A percentile compares a stretch with the other conserved stretches of the same genome.
Conservation (phyloP, 35 echinoderm and acorn worm species). For the Lytechinus pictus region DNA sequence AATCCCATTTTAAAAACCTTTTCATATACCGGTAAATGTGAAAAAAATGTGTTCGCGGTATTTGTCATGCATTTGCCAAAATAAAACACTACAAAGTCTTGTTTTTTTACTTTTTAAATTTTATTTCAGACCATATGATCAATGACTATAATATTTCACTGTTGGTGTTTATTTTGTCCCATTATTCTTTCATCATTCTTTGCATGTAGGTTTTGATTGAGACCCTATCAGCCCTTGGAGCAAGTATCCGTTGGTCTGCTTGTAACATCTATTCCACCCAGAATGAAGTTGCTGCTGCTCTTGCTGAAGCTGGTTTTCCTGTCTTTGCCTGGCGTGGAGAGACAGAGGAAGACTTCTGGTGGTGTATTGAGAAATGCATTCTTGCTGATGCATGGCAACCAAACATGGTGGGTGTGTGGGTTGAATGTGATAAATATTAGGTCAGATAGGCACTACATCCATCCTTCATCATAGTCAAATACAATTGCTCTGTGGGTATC, state of each 20-base stretch:
- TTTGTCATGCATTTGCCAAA: no score
- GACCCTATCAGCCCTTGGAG: constrained; percentile 80
- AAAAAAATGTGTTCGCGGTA: no score
- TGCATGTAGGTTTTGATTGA: constrained; percentile 88
- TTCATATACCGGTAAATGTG: no score
- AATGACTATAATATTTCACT: no score
- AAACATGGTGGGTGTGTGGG: constrained; percentile 84
- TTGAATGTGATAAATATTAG: neutral
- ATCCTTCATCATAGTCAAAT: neutral
- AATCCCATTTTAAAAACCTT: no score
- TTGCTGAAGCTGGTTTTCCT: constrained; percentile 90
- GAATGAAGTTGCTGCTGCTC: constrained; percentile 95
- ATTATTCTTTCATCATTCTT: constrained; percentile 37
- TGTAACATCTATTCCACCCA: constrained; percentile 99
- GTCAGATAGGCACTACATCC: neutral
- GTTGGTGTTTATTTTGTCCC: no score
- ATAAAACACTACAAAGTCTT: no score
- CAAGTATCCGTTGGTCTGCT: constrained; percentile 91
- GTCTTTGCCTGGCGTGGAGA: constrained; percentile 91
- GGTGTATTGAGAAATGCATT: constrained; percentile 97
- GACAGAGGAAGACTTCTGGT: constrained; percentile 98
- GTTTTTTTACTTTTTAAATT: no score
- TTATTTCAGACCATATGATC: no score
- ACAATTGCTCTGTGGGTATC: neutral
- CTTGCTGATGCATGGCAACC: constrained; percentile 92